A percentile compares a stretch with the other conserved stretches of the same genome.
Evolutionary conservation across 1,140 invertebrate genomes (phyloP).

Genomic region (Teleopsis dalmanni): DNA sequence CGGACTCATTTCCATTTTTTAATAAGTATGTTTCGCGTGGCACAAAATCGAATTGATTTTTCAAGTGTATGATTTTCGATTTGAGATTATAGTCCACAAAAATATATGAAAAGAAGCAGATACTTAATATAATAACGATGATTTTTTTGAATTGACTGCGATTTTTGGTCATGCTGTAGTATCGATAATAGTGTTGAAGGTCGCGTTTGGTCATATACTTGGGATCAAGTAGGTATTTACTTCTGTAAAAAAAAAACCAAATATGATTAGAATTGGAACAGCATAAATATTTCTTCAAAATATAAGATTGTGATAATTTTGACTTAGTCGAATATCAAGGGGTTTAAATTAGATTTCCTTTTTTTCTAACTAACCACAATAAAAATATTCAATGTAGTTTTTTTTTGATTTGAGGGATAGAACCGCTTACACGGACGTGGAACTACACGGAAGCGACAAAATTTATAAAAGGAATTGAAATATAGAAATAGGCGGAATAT

Average conservation of each 20-base stretch:
- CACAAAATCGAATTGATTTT: constrained; percentile 36
- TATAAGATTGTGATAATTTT: too few relatives aligned
- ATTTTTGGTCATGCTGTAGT: constrained; percentile 29
- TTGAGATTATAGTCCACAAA: constrained; percentile 38
- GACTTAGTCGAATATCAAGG: too few relatives aligned
- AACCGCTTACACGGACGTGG: too few relatives aligned
- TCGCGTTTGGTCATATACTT: constrained; percentile 40
- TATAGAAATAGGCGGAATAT: too few relatives aligned
- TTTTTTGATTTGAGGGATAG: too few relatives aligned
- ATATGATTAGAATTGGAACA: not conserved
- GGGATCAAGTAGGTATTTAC: constrained; percentile 37
- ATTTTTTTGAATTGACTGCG: constrained; percentile 37
- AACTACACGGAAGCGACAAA: too few relatives aligned
- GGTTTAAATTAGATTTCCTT: too few relatives aligned
- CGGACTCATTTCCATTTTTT: constrained; percentile 27
- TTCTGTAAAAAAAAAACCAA: constrained; percentile 15
- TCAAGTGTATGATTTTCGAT: constrained; percentile 27
- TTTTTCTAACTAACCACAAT: too few relatives aligned
- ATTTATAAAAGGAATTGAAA: too few relatives aligned
- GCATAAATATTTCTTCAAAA: constrained; percentile 1
- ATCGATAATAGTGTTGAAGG: constrained; percentile 36
- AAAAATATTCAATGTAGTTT: too few relatives aligned
- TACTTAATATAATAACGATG: constrained; percentile 29
- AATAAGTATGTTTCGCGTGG: too few relatives aligned
- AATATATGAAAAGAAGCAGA: constrained; percentile 37